Evolutionary conservation across 2,113 vertebrate genomes (phyloP), one percentile per base, ranked within the genome.

Genomic region (Nyctereutes procyonoides): DNA sequence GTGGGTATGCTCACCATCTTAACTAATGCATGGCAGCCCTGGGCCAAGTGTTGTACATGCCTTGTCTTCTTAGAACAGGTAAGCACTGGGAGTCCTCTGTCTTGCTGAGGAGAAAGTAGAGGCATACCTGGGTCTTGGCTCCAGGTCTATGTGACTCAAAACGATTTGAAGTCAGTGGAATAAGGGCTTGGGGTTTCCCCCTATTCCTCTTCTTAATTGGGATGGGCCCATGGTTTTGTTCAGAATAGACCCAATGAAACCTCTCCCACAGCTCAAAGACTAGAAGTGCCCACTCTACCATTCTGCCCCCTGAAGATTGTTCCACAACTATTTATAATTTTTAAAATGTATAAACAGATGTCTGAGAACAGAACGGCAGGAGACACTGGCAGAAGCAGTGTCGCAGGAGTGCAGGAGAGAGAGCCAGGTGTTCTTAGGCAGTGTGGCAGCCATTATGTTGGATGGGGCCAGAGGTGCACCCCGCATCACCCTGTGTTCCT

Each of bases 291-390:
- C 74, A 20, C 7, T 35, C 24, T 81, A 13, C 19, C 22, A 8
- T 15, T 53, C 74, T 62, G 43, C 62, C 67, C 67, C 62, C 24
- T 69, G 14, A 91, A 12, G 58, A 60, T 19, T 63, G 53, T 81
- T 79, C 48, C 74, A 53, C 16, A 38, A 22, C 35, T 67, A 20
- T 84, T 81, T 43, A 30, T 67, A 63, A 30, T 22, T 71, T 65
- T 85, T n/a, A 3, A 71, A 84, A 63, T 63, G 56, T 80, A 28
- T 69, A 43, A 93, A 14, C 62, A 74, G n/a, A 26, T 38, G 26
- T 90, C 84, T 63, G 22, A 22, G 76, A 58, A 65, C 69, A 90
- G 77, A 91, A 56, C 2, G 95, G 76, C 65, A 93, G 93, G 92
- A 71, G 60, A 63, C 12, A 53, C 48, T 17, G 65, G n/a, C 26